Evolutionary conservation across 2,888 invertebrate species (phyloP).

Genomic region (Zygothrica quintamaculata): DNA sequence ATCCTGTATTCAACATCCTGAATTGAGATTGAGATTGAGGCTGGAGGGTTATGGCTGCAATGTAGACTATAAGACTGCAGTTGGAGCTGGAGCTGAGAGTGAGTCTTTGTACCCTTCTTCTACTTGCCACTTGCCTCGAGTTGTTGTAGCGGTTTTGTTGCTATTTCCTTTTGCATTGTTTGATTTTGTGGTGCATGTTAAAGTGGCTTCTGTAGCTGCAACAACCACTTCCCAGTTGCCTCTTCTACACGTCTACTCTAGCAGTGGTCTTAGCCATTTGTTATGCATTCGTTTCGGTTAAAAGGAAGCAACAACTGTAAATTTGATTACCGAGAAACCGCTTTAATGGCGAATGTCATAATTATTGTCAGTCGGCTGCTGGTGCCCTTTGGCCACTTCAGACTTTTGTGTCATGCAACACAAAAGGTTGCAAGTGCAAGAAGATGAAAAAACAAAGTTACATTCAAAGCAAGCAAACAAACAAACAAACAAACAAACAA

Average conservation of each 20-base stretch:
- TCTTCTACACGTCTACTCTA: no score
- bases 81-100: background rate
- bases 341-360: constrained; percentile 51
- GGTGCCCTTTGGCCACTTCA: constrained; percentile 49
- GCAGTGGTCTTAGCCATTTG: constrained; percentile 20
- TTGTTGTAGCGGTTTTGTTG: constrained; percentile 64
- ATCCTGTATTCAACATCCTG: constrained; percentile 35
- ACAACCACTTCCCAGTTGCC: constrained; percentile 28
- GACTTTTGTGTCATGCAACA: constrained; percentile 44
- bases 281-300: background rate
- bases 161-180: constrained; percentile 62
- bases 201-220: constrained; percentile 55
- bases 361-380: constrained; percentile 63
- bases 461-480: constrained; percentile 37
- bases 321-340: constrained; percentile 62
- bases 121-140: constrained; percentile 59
- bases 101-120: constrained; percentile 27
- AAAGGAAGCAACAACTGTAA: constrained; percentile 38
- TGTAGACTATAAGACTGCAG: background rate
- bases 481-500: constrained; percentile 26
- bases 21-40: constrained; percentile 16
- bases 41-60: background rate
- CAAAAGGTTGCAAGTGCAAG: constrained; percentile 55
- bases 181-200: constrained; percentile 63
- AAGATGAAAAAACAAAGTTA: no score